Evolutionary conservation across 2,888 invertebrate genomes (phyloP).

Genomic region (Physocephala rufipes): DNA sequence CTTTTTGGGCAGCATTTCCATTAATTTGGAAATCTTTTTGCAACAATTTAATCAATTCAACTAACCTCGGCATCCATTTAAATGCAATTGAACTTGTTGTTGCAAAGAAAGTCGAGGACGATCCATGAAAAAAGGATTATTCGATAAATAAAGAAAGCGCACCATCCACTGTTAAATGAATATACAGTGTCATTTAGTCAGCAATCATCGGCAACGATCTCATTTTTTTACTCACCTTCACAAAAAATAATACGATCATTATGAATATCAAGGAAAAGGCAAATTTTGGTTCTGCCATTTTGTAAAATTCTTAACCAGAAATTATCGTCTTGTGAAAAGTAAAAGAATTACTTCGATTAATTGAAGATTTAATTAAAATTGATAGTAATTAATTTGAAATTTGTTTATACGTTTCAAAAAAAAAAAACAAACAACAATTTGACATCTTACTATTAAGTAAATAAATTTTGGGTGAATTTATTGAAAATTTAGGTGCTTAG

Average conservation of each 20-base stretch:
- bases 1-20: too few relatives aligned
- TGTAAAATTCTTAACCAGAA: neutral
- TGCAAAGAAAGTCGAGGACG: conserved; percentile 6
- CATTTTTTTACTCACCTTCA: conserved; percentile 11
- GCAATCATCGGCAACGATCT: neutral
- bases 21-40: too few relatives aligned
- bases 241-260: neutral
- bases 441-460: too few relatives aligned
- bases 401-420: too few relatives aligned
- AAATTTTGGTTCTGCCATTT: conserved; percentile 3
- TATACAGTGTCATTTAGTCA: neutral
- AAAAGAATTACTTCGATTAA: too few relatives aligned
- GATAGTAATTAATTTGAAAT: too few relatives aligned
- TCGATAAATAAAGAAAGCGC: conserved; percentile 3
- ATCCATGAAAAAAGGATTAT: neutral
- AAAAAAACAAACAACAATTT: too few relatives aligned
- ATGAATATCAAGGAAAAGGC: neutral
- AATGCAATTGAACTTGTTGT: conserved; percentile 1
- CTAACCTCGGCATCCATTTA: conserved; percentile 8
- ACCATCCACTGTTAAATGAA: conserved; percentile 12
- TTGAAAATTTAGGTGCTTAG: too few relatives aligned
- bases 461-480: neutral
- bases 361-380: too few relatives aligned
- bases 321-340: too few relatives aligned
- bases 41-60: neutral